These are phyloP conservation scores for Pygoscelis adeliae DNA, from an alignment of 2,113 vertebrate genomes.

Conservation along the genomic window DNA sequence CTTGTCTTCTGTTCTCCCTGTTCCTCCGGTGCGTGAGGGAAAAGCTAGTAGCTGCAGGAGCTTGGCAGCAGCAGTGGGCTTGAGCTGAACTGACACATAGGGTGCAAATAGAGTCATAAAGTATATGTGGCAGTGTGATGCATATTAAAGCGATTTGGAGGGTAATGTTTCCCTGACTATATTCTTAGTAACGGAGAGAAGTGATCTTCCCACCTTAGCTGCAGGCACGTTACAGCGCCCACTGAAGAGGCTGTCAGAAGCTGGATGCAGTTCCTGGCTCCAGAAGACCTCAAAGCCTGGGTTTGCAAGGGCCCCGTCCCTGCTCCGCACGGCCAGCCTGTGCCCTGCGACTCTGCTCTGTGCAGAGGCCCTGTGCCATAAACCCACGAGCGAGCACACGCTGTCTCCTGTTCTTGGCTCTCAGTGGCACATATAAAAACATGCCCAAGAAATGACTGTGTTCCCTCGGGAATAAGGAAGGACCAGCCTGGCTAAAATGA, in stretches of 20 bases:
- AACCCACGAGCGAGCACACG: background rate
- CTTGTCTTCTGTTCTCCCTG: background rate
- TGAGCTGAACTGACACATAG: background rate
- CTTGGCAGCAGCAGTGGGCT: background rate
- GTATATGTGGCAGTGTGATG: conserved; percentile 43
- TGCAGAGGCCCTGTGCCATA: rapidly evolving
- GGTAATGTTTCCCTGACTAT: conserved; percentile 36
- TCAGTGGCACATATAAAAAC: background rate
- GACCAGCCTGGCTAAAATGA: conserved; percentile 3
- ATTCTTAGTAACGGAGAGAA: conserved; percentile 46
- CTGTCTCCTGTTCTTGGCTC: background rate
- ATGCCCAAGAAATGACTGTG: conserved; percentile 34
- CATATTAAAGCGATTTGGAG: conserved; percentile 23
- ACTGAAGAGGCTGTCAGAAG: background rate
- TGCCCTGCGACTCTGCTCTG: background rate
- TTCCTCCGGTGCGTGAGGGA: background rate
- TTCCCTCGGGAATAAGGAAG: conserved; percentile 21
- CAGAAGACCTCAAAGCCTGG: background rate
- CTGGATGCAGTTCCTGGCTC: background rate
- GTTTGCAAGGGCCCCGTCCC: background rate
- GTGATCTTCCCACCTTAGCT: conserved; percentile 20
- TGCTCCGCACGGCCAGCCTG: rapidly evolving
- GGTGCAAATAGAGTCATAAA: conserved; percentile 41
- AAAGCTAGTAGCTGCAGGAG: background rate
- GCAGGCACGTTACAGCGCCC: rapidly evolving